Evolutionary conservation across 1,140 invertebrate species (phyloP), one percentile per base, ranked within the genome.

Genomic region (Plutomurus gul): DNA sequence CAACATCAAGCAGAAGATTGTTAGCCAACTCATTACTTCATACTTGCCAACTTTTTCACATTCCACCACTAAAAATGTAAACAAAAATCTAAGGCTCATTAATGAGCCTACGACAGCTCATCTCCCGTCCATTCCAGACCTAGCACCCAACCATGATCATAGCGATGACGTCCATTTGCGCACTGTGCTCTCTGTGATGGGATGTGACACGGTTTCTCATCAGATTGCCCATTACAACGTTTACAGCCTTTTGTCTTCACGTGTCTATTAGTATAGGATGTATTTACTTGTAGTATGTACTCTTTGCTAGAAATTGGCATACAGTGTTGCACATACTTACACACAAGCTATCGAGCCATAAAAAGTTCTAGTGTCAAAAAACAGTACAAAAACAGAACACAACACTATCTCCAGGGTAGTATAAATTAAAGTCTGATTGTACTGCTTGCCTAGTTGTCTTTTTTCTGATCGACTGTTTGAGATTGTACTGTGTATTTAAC

Each of bases 31-130:
- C 56, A 65, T 65, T 65, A 65, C 56, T 65, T 65, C 56, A 65
- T 65, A 65, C 30, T 65, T 65, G 56, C 56, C 56, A 65, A 65
- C 56, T 65, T 65, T 65, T 65, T 65, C 56, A 65, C 56, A 65
- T 65, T 65, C 56, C 56, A 30, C 56, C 36, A 65, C 56, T 65
- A 65, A 65, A 65, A 65, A 65, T 65, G 56, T 65, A 65, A 65
- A 65, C 56, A 65, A 65, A 65, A 65, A 65, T 65, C 56, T 30
- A 33, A 65, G 56, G 56, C 56, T 65, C 56, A 65, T 65, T 65
- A 65, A 65, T 65, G 56, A 65, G 56, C 7, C 56, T 65, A 30
- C 56, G 56, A 65, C 56, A 65, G 56, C 56, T 65, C 56, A 65
- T 51, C 47, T 51, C 20, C 47, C 20, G 18, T 22, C 5, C 18